Evolutionary conservation across 2,888 invertebrate species (phyloP).

Genomic region (Cerastis leucographa): DNA sequence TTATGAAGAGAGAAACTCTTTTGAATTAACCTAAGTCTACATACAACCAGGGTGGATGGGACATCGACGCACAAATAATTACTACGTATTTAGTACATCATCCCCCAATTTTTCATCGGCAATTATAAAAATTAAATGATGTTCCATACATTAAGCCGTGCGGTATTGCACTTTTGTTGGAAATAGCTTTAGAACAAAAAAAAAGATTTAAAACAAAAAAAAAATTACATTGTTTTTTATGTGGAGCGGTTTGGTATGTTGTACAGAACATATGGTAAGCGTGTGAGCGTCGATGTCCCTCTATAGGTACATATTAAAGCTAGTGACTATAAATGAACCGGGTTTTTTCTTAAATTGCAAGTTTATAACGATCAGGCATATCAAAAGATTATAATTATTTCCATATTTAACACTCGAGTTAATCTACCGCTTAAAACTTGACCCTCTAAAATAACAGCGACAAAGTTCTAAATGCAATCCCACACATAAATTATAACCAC

Average conservation of each 20-base stretch:
- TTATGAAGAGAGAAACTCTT: neutral
- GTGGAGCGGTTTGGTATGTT: too few relatives aligned
- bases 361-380: constrained; percentile 17
- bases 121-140: too few relatives aligned
- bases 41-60: neutral
- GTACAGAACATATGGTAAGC: neutral
- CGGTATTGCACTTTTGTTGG: too few relatives aligned
- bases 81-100: too few relatives aligned
- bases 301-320: neutral
- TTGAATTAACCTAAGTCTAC: neutral
- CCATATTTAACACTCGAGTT: constrained; percentile 11
- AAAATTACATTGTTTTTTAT: too few relatives aligned
- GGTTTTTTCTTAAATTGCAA: constrained; percentile 10
- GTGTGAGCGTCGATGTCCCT: neutral
- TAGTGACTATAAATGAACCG: neutral
- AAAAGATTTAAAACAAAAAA: too few relatives aligned
- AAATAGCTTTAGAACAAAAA: too few relatives aligned
- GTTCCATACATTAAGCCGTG: too few relatives aligned
- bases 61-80: too few relatives aligned
- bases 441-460: constrained; percentile 41
- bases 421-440: constrained; percentile 23
- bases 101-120: too few relatives aligned
- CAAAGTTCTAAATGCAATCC: constrained; percentile 67
- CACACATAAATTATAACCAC: constrained; percentile 54
- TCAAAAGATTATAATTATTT: constrained; percentile 23